These are phyloP conservation scores for Ochotona curzoniae DNA, from an alignment of 2,113 vertebrate genomes.

Conservation along the genomic window DNA sequence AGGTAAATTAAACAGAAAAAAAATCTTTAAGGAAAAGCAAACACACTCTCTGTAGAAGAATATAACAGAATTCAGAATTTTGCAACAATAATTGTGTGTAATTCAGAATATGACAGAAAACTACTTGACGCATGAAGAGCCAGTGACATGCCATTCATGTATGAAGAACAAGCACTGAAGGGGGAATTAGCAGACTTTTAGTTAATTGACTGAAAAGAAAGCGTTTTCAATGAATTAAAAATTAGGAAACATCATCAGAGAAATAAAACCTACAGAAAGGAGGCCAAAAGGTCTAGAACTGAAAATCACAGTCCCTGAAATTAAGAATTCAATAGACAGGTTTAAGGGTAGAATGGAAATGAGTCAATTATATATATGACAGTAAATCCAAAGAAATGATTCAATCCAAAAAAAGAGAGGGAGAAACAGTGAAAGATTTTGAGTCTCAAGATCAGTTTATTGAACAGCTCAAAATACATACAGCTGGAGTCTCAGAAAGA, in stretches of 20 bases:
- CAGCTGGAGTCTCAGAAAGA: background rate
- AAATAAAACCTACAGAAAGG: background rate
- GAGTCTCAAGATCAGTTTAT: background rate
- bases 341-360: background rate
- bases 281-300: slow-evolving; percentile 1
- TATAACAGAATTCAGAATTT: slow-evolving; percentile 47
- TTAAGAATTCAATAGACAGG: background rate
- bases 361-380: background rate
- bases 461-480: background rate
- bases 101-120: background rate
- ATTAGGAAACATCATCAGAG: background rate
- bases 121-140: background rate
- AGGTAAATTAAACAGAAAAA: background rate
- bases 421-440: background rate
- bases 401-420: background rate
- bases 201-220: slow-evolving; percentile 3
- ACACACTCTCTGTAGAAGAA: background rate
- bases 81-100: background rate
- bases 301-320: background rate
- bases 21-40: background rate
- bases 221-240: slow-evolving; percentile 3
- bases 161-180: background rate
- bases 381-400: background rate
- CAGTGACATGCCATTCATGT: background rate
- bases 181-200: background rate